Base-by-base conservation (phyloP, 2,888 invertebrate genomes). In the Neoaliturus tenellus region DNA sequence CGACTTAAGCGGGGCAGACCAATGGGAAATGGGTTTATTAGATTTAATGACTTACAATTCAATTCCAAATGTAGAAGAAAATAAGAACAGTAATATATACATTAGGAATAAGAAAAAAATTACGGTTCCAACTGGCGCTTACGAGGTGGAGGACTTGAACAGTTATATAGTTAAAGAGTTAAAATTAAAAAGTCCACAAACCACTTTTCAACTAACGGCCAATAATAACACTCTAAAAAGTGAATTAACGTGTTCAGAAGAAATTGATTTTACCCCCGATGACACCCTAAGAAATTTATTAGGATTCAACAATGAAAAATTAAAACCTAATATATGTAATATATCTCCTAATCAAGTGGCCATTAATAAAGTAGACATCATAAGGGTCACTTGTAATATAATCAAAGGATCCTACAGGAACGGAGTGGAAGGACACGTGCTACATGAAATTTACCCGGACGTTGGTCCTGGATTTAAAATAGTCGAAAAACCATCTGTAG, bases 41-140 rank as follows among this genome's bases (percentile, higher is more conserved):
- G 67, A 81, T 62, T 69, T 81, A 62, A 81, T 67, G 39, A 67
- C 81, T 14, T 62, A 67, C 23, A 67, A 81, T 33, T 81, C 81
- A 12, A 81, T 81, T 33, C 58, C 81, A 10, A 81, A 67, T 81
- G 28, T 81, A 2, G 48, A 62, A 80, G 51, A 81, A 62, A n/a
- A 31, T 67, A 25, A 14, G 5, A 67, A 81, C 69, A 81, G 23
- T 12, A 23, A 67, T 41, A 62, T 81, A 10, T 67, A 81, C 41
- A 8, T 67, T 12, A 25, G 51, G 14, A 55, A 81, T 31, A 17
- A 81, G 25, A 10, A 28, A 39, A 20, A n/a, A 81, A 23, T 67
- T 14, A 25, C 20, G 2, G 8, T 81, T 28, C 67, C 80, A n/a
- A 39, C 33, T 14, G 62, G 81, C 39, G 14, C 81, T 0, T 81